Evolutionary conservation across 2,888 invertebrate species (phyloP).

Genomic region (Epirrita christyi): DNA sequence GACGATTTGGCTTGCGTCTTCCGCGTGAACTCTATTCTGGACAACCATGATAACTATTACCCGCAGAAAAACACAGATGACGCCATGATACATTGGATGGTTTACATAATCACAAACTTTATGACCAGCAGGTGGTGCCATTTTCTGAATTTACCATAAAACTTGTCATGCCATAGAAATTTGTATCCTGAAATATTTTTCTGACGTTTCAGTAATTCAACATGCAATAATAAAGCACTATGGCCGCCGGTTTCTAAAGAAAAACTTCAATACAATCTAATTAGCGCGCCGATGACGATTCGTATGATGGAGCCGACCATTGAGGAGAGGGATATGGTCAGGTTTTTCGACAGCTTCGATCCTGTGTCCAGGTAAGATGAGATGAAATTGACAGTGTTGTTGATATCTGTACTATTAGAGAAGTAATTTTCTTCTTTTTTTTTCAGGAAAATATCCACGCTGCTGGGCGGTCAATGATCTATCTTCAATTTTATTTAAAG

Average conservation of each 20-base stretch:
- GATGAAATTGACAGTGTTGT: too few species aligned
- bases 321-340: constrained; percentile 18
- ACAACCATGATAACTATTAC: constrained; percentile 22
- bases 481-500: too few species aligned
- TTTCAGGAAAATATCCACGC: too few species aligned
- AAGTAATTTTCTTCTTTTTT: too few species aligned
- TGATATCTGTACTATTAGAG: neutral
- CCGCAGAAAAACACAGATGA: constrained; percentile 32
- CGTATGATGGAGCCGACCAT: constrained; percentile 10
- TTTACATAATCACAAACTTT: constrained; percentile 37
- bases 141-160: too few species aligned
- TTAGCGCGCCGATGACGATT: constrained; percentile 1
- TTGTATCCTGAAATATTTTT: neutral
- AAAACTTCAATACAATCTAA: constrained; percentile 11
- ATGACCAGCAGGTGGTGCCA: constrained; percentile 11
- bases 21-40: constrained; percentile 42
- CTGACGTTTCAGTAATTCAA: constrained; percentile 14
- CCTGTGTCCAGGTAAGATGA: constrained; percentile 13
- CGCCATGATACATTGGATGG: constrained; percentile 41
- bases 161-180: neutral
- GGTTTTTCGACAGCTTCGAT: constrained; percentile 28
- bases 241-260: constrained; percentile 19
- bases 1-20: constrained; percentile 79
- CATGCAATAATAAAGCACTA: constrained; percentile 1
- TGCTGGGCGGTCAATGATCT: too few species aligned